These are phyloP conservation scores for Actias luna DNA, from an alignment of 2,888 invertebrate genomes.

Conservation along the genomic window DNA sequence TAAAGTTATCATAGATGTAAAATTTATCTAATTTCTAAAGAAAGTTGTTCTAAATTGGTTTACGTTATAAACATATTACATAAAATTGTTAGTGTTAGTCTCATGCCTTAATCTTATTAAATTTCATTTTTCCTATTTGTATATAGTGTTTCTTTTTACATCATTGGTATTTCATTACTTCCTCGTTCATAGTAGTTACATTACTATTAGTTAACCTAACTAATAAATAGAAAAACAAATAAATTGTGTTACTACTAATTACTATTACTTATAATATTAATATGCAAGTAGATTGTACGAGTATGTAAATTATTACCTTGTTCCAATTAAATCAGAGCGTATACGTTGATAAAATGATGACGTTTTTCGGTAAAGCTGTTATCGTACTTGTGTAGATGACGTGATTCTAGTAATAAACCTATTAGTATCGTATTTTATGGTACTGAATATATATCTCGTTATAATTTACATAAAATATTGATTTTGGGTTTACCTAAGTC, in stretches of 20 bases:
- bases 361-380: slow-evolving; percentile 42
- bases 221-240: neutral
- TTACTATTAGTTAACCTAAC: neutral
- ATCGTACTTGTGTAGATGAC: slow-evolving; percentile 31
- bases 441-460: neutral
- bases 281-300: slow-evolving; percentile 42
- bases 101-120: neutral
- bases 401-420: slow-evolving; percentile 19
- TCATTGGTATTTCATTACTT: neutral
- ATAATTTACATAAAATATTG: neutral
- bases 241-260: slow-evolving; percentile 28
- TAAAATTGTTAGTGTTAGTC: neutral
- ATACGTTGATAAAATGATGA: slow-evolving; percentile 39
- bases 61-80: neutral
- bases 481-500: neutral
- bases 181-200: neutral
- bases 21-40: too few relatives aligned
- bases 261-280: slow-evolving; percentile 43
- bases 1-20: too few relatives aligned
- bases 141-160: neutral
- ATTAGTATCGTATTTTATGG: slow-evolving; percentile 7
- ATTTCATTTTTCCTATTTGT: neutral
- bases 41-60: neutral
- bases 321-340: slow-evolving; percentile 54
- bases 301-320: slow-evolving; percentile 60